phyloP scores from a whole-genome alignment of 2,113 vertebrate genomes.

The Anolis carolinensis region DNA sequence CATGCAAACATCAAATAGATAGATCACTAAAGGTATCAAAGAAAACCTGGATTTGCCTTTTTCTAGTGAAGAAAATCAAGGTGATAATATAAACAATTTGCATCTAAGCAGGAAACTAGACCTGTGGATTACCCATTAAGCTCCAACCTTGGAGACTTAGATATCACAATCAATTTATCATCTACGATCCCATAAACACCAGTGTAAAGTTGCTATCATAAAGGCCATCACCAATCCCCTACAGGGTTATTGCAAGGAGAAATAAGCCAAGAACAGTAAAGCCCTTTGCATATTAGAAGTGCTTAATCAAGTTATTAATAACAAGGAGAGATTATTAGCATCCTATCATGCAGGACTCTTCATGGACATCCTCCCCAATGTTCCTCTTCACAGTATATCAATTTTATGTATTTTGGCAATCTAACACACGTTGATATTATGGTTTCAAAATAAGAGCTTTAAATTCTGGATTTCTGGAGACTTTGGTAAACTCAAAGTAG shows the following conservation, averaged over 20 bases:
- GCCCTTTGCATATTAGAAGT: slow-evolving; percentile 5
- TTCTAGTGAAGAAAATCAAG: neutral
- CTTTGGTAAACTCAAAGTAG: neutral
- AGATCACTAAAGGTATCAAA: neutral
- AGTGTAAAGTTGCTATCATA: neutral
- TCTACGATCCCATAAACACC: neutral
- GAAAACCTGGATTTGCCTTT: neutral
- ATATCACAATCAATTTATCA: neutral
- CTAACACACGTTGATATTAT: neutral
- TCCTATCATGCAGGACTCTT: neutral
- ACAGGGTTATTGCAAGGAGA: neutral
- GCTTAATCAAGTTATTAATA: neutral
- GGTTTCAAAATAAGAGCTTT: neutral
- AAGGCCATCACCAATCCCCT: neutral
- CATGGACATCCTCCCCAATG: neutral
- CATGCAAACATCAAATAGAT: too few relatives aligned
- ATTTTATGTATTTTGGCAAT: neutral
- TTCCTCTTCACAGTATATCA: neutral
- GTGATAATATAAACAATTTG: neutral
- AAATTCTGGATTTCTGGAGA: neutral
- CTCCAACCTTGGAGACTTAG: neutral
- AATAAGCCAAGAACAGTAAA: neutral
- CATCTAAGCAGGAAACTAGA: neutral
- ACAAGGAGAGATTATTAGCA: neutral
- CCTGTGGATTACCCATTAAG: slow-evolving; percentile 15